Conservation (phyloP, 2,797 vertebrate genomes). For the Scomberomorus guttatus region DNA sequence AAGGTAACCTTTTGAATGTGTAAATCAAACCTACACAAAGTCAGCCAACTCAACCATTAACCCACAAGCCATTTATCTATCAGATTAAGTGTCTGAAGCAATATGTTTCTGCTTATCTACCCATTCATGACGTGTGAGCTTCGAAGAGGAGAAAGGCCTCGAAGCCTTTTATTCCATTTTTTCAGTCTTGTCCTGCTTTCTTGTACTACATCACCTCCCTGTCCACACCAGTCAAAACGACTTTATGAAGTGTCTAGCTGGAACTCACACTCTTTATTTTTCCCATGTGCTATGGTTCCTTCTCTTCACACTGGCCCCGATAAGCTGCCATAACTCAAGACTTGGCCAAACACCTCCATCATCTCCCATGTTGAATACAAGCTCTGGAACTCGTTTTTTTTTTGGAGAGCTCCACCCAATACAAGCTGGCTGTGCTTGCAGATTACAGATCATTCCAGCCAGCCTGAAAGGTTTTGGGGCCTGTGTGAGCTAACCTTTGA, state of each 20-base stretch:
- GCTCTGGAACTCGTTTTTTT: conserved; percentile 43
- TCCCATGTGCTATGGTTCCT: conserved; percentile 27
- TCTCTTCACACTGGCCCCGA: conserved; percentile 56
- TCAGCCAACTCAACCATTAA: conserved; percentile 56
- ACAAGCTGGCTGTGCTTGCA: conserved; percentile 24
- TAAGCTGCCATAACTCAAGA: conserved; percentile 68
- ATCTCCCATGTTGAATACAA: conserved; percentile 46
- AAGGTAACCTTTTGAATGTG: background rate
- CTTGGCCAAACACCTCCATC: conserved; percentile 62
- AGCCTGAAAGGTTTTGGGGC: conserved; percentile 24
- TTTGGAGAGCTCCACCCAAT: conserved; percentile 40
- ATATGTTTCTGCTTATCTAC: conserved; percentile 59
- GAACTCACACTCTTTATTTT: conserved; percentile 48
- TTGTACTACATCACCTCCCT: conserved; percentile 62
- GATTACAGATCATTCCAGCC: conserved; percentile 26
- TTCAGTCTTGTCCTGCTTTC: conserved; percentile 22
- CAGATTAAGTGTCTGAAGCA: conserved; percentile 41
- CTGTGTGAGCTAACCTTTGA: conserved; percentile 23
- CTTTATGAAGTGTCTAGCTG: conserved; percentile 69
- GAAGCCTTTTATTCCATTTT: conserved; percentile 21
- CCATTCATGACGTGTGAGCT: conserved; percentile 20
- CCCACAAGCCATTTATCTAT: conserved; percentile 53
- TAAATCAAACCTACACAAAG: conserved; percentile 58
- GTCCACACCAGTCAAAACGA: conserved; percentile 59
- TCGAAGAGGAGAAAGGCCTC: conserved; percentile 26